Evolutionary conservation across 2,888 invertebrate species (phyloP).

Genomic region (Octonoba sinensis): DNA sequence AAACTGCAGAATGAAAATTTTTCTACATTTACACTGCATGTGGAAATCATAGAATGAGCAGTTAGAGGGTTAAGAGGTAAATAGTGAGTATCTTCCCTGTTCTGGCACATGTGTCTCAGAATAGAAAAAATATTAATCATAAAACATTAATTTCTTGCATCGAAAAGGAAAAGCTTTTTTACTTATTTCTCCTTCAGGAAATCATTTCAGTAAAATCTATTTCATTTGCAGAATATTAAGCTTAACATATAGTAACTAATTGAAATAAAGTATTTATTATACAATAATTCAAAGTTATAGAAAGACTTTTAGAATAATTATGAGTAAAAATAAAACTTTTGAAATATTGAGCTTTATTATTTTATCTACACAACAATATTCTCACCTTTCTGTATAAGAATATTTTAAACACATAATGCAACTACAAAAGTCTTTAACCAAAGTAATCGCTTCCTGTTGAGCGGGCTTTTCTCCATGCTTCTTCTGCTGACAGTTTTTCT

Average conservation of each 20-base stretch:
- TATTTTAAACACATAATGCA: background rate
- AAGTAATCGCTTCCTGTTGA: conserved; percentile 88
- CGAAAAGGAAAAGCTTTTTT: no score
- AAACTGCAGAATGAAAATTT: no score
- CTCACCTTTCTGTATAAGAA: background rate
- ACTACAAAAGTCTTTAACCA: conserved; percentile 62
- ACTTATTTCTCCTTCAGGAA: no score
- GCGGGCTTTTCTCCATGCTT: conserved; percentile 80
- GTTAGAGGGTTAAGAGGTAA: background rate
- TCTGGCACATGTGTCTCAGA: background rate
- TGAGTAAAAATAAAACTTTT: no score
- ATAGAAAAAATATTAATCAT: no score
- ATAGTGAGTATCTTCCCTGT: no score
- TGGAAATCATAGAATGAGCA: no score
- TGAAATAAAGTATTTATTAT: background rate
- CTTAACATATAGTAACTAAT: no score
- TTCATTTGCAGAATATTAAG: no score
- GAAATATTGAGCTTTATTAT: background rate
- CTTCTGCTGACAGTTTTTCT: conserved; percentile 80
- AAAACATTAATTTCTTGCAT: no score
- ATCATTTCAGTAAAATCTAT: no score
- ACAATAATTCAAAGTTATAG: background rate
- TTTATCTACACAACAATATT: background rate
- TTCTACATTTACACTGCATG: no score
- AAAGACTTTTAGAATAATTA: background rate